A percentile compares a stretch with the other conserved stretches of the same genome.
Evolutionary conservation across 2,113 vertebrate species (phyloP).

Genomic region (Hydropotes inermis): DNA sequence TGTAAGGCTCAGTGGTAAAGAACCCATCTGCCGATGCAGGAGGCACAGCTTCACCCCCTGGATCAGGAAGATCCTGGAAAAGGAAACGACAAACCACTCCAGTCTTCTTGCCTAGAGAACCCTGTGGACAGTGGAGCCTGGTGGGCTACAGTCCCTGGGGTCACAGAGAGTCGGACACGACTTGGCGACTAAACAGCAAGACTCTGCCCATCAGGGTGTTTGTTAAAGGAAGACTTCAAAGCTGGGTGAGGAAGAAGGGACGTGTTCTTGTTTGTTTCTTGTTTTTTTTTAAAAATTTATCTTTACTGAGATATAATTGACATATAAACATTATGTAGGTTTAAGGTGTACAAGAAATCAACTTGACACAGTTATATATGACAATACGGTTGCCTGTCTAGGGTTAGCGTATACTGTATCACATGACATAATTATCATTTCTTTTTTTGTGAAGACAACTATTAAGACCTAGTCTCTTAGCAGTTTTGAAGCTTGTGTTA

Average conservation of each 20-base stretch:
- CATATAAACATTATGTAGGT: background rate
- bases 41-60: background rate
- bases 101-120: background rate
- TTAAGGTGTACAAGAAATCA: background rate
- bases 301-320: background rate
- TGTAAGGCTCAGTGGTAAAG: background rate
- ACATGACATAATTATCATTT: background rate
- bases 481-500: background rate
- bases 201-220: background rate
- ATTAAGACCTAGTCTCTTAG: background rate
- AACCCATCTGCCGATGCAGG: background rate
- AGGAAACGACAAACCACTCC: background rate
- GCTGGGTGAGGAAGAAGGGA: background rate
- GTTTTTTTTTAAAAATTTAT: background rate
- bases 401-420: background rate
- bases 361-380: background rate
- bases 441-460: background rate
- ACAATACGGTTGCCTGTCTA: background rate
- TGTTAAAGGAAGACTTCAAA: background rate
- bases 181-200: background rate
- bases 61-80: background rate
- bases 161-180: background rate
- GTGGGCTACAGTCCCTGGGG: background rate
- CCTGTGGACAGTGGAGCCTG: background rate
- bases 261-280: background rate